Evolutionary conservation across 1,140 invertebrate genomes (phyloP), one percentile per base, ranked within the genome.

Genomic region (Polypedilum pembai): DNA sequence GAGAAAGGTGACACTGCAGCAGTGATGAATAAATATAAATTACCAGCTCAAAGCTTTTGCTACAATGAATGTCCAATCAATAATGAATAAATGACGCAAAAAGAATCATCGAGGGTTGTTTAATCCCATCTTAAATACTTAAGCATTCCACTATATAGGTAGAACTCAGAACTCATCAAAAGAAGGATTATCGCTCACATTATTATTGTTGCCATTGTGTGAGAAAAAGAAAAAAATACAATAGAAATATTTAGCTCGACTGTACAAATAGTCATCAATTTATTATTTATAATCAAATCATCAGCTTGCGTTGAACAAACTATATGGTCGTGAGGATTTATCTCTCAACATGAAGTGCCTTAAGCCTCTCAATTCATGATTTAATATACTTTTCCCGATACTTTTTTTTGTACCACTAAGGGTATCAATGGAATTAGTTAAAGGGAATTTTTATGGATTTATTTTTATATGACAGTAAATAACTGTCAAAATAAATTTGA

Each of bases 271-370:
- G n/a, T 56, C 45, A n/a, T 56, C 45, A 56, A 69, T 69, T 69
- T 69, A 69, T 69, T 69, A 69, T 69, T 69, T 69, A 69, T 69
- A 69, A 69, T 69, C 65, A 69, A 69, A 69, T 69, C 65, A 69
- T 69, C 65, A 21, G 20, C 65, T 69, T 69, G 65, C 65, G 8
- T 56, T 10, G n/a, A 56, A n/a, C n/a, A 56, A 56, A 56, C 45
- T 56, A 15, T 56, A n/a, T n/a, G 45, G 45, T n/a, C 15, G 12
- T 12, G n/a, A 56, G 45, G 45, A 56, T 56, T 56, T 56, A 56
- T 56, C 45, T 56, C 45, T 56, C 45, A 56, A 56, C 45, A 56
- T 56, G 45, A 56, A 56, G 45, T 56, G 45, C 45, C 45, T 56
- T 56, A 56, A 56, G 45, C 45, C 45, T 56, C 45, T 56, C 45